Conservation (phyloP, 2,888 invertebrate species). For the Scaptomyza reducta region DNA sequence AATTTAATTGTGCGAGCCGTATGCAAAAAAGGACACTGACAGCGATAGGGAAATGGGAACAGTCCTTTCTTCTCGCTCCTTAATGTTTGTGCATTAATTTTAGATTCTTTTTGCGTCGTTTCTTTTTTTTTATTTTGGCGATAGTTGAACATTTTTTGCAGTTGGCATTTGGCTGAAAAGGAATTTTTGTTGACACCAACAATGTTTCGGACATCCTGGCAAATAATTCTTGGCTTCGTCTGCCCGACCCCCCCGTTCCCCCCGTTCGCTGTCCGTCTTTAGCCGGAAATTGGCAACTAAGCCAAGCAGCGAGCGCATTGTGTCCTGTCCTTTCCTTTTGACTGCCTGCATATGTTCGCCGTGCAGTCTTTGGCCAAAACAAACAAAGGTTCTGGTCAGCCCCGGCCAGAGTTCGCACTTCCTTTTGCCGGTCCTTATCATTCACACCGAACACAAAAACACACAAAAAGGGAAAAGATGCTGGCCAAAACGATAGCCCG, state of each 20-base stretch:
- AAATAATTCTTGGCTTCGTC: slow-evolving; percentile 66
- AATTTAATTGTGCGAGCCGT: slow-evolving; percentile 69
- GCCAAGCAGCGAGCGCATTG: slow-evolving; percentile 67
- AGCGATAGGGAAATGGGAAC: neutral
- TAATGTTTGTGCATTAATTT: slow-evolving; percentile 70
- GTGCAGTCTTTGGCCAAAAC: slow-evolving; percentile 30
- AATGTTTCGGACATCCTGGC: slow-evolving; percentile 82
- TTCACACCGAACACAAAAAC: slow-evolving; percentile 53
- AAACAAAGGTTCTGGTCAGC: slow-evolving; percentile 73
- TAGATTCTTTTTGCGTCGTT: slow-evolving; percentile 17
- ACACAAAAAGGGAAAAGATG: slow-evolving; percentile 18
- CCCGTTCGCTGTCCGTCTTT: neutral
- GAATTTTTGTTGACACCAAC: slow-evolving; percentile 82
- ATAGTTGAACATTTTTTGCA: slow-evolving; percentile 53
- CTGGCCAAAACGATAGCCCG: slow-evolving; percentile 36
- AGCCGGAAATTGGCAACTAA: slow-evolving; percentile 80
- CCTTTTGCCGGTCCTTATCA: slow-evolving; percentile 64
- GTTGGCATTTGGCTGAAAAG: slow-evolving; percentile 72
- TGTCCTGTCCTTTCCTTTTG: slow-evolving; percentile 80
- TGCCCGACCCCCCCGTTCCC: neutral
- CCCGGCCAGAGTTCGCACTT: slow-evolving; percentile 56
- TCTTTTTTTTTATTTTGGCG: slow-evolving; percentile 28
- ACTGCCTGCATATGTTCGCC: slow-evolving; percentile 78
- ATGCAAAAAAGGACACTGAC: slow-evolving; percentile 44
- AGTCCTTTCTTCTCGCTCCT: slow-evolving; percentile 15